Percentiles rank a stretch among this genome's conserved stretches.
These are phyloP conservation scores for Synergus itoensis DNA, from an alignment of 2,888 invertebrate species.

Conservation along the genomic window DNA sequence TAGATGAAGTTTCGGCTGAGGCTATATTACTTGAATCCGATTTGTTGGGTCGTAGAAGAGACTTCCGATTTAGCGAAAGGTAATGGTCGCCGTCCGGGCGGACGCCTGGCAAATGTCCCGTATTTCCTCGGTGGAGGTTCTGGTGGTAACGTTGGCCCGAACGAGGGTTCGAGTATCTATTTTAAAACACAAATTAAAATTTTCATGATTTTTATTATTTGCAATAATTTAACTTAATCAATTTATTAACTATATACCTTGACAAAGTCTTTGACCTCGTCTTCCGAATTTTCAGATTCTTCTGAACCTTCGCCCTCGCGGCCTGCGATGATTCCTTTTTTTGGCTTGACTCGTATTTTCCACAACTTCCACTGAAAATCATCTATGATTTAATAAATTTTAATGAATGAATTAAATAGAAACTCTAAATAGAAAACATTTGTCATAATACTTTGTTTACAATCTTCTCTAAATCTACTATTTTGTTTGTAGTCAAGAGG, in stretches of 20 bases:
- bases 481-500: conserved; percentile 59
- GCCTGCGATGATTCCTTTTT: conserved; percentile 42
- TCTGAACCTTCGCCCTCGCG: conserved; percentile 53
- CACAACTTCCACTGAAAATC: conserved; percentile 67
- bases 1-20: conserved; percentile 66
- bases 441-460: conserved; percentile 67
- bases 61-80: neutral
- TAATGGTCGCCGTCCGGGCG: conserved; percentile 60
- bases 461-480: conserved; percentile 67
- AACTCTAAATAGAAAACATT: neutral
- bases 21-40: conserved; percentile 69
- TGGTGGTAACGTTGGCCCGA: conserved; percentile 67
- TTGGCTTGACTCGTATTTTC: conserved; percentile 48
- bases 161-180: conserved; percentile 72
- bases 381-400: conserved; percentile 66
- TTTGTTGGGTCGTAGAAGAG: conserved; percentile 44
- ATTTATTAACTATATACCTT: neutral
- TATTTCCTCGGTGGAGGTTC: conserved; percentile 73
- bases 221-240: too few relatives aligned
- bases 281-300: conserved; percentile 42
- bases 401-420: too few relatives aligned
- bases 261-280: conserved; percentile 61
- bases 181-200: neutral
- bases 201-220: too few relatives aligned
- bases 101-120: conserved; percentile 72